Evolutionary conservation across 2,113 vertebrate species (phyloP), one percentile per base, ranked within the genome.

Genomic region (Equus quagga): DNA sequence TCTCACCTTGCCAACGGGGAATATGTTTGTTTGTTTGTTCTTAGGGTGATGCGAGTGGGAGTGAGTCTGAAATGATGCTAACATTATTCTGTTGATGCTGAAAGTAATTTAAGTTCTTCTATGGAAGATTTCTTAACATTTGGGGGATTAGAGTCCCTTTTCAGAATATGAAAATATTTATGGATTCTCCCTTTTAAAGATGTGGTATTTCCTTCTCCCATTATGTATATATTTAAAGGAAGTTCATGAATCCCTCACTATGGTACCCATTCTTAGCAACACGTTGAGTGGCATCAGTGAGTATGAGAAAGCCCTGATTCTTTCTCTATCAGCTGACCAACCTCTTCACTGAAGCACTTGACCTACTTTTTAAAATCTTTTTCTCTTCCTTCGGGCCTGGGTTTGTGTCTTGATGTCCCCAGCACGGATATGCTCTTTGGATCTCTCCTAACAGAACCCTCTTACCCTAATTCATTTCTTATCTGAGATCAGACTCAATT

Each of bases 141-240:
- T 46, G 6, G 9, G 65, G 18, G 6, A 6, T 46, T 8, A 65
- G 46, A 18, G 7, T 19, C 7, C 54, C 9, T 89, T 92, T 94
- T 87, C 6, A 90, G 56, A 24, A 73, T 82, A 60, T 89, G 88
- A 73, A 89, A 83, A 93, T 87, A 79, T 73, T 89, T 67, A 84
- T 36, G 3, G 31, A 94, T 70, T 23, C 62, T 87, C 56, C 33
- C 1, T 79, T 81, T 60, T 60, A 65, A 94, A 73, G 10, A 78
- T 58, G 70, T 60, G 79, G 18, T 90, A 70, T 75, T 73, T 3
- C 5, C 7, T 31, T 75, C 2, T 76, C 17, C 31, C 21, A 36
- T 46, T 88, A 24, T 89, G 17, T 69, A 14, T 80, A 17, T 69
- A 51, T 76, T 90, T 73, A 62, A 86, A 82, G 73, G n/a, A 94